Percentiles rank a stretch among this genome's conserved stretches.
Conservation (phyloP, 2,888 invertebrate species). For the Plebejus argus region DNA sequence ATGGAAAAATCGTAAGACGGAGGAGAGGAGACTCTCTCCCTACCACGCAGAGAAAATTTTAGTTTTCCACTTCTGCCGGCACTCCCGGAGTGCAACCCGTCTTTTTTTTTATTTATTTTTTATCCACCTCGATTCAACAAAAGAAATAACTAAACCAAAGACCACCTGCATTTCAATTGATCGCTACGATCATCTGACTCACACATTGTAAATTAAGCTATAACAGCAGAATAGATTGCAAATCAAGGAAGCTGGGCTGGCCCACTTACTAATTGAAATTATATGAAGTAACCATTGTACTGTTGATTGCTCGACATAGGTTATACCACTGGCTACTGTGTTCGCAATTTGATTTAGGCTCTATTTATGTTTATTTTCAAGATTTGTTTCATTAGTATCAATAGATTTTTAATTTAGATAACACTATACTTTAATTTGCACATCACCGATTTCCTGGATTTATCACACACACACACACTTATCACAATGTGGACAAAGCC, state of each 20-base stretch:
- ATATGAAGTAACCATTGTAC: conserved; percentile 24
- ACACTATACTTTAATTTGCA: too few relatives aligned
- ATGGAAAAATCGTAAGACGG: too few relatives aligned
- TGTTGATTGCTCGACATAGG: conserved; percentile 23
- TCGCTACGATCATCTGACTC: conserved; percentile 17
- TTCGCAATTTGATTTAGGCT: not conserved
- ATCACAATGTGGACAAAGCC: too few relatives aligned
- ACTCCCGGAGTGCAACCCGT: too few relatives aligned
- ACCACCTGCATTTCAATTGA: not conserved
- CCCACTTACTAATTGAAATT: conserved; percentile 28
- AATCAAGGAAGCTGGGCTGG: conserved; percentile 15
- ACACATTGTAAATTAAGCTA: conserved; percentile 12
- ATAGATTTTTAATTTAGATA: too few relatives aligned
- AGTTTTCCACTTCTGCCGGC: too few relatives aligned
- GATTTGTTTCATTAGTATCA: not conserved
- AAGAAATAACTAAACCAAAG: not conserved
- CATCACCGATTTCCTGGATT: too few relatives aligned
- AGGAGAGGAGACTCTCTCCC: too few relatives aligned
- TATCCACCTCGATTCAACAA: too few relatives aligned
- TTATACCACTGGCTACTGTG: not conserved
- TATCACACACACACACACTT: too few relatives aligned
- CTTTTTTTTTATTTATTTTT: not conserved
- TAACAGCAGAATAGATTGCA: conserved; percentile 20
- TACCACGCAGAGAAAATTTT: too few relatives aligned
- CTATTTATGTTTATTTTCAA: too few relatives aligned